phyloP scores from a whole-genome alignment of 2,113 vertebrate species.

The Bufo bufo region DNA sequence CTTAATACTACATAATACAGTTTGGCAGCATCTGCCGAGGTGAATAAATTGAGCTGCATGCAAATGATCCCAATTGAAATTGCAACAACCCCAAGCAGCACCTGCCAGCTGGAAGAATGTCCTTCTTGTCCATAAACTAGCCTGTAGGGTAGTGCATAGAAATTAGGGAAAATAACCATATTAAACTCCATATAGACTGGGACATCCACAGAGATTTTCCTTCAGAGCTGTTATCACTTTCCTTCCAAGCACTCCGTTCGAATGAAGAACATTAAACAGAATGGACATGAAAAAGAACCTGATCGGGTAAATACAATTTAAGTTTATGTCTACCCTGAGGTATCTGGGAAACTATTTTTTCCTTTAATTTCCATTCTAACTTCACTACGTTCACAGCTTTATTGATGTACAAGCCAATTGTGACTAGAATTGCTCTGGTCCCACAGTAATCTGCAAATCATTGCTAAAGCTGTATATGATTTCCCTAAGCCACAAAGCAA shows the following conservation, averaged over 20 bases:
- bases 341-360: not conserved
- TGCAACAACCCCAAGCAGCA: too few species aligned
- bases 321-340: not conserved
- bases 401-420: not conserved
- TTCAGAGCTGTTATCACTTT: too few species aligned
- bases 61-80: too few species aligned
- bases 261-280: not conserved
- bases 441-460: not conserved
- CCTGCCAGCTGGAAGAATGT: too few species aligned
- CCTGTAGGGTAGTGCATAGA: not conserved
- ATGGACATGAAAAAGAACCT: not conserved
- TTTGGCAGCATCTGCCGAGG: too few species aligned
- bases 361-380: not conserved
- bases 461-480: not conserved
- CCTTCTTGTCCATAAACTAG: not conserved
- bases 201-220: too few species aligned
- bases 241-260: not conserved
- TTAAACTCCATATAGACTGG: not conserved
- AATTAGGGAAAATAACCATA: not conserved
- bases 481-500: not conserved
- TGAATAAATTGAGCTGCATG: too few species aligned
- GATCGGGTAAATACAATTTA: not conserved
- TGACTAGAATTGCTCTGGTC: not conserved
- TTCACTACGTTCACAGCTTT: not conserved
- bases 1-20: too few species aligned